phyloP scores from a whole-genome alignment of 2,797 vertebrate genomes.

The Rallus crepitans region DNA sequence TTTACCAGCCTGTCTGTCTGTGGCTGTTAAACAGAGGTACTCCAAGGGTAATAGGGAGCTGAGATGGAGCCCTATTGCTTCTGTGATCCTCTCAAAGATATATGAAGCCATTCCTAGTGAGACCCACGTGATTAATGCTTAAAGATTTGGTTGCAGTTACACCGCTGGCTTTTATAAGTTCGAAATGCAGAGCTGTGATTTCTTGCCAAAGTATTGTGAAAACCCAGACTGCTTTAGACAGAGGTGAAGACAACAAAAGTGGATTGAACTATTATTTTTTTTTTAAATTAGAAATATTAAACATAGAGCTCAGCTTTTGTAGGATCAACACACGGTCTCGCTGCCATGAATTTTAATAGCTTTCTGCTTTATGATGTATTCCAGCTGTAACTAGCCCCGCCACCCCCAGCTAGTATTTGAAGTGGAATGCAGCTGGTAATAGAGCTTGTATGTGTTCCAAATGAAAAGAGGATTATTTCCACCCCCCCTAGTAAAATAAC shows the following conservation, averaged over 20 bases:
- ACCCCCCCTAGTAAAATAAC: conserved; percentile 47
- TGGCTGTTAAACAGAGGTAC: background rate
- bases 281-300: conserved; percentile 64
- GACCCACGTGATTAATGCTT: conserved; percentile 2
- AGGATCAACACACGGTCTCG: conserved; percentile 54
- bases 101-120: conserved; percentile 41
- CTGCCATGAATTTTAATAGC: conserved; percentile 63
- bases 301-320: conserved; percentile 49
- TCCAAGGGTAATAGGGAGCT: background rate
- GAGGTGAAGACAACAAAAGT: conserved; percentile 71
- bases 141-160: conserved; percentile 54
- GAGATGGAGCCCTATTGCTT: background rate
- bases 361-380: conserved; percentile 70
- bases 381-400: conserved; percentile 73
- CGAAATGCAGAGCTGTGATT: conserved; percentile 24
- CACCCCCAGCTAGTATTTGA: conserved; percentile 68
- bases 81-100: conserved; percentile 44
- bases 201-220: conserved; percentile 62
- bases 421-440: conserved; percentile 70
- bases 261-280: conserved; percentile 31
- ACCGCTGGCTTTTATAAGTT: conserved; percentile 43
- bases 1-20: background rate
- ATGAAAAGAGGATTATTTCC: conserved; percentile 36
- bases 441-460: conserved; percentile 64
- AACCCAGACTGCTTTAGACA: conserved; percentile 61